A percentile compares a stretch with the other conserved stretches of the same genome.
These are phyloP conservation scores for Tupaia chinensis DNA, from an alignment of 2,113 vertebrate species.

Conservation along the genomic window DNA sequence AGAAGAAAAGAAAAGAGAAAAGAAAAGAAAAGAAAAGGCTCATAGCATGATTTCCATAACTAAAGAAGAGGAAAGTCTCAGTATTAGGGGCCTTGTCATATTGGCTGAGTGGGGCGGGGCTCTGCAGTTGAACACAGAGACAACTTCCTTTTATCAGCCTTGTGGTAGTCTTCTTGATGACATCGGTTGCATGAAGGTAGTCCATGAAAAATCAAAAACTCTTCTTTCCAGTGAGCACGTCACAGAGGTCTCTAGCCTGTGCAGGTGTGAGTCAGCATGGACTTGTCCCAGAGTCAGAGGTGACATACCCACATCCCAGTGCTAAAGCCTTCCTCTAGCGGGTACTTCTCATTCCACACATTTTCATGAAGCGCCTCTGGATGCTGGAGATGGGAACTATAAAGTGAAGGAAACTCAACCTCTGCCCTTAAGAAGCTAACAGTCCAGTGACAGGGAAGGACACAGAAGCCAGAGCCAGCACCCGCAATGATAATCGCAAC, in stretches of 20 bases:
- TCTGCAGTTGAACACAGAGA: neutral
- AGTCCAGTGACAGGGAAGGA: neutral
- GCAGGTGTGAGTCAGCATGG: neutral
- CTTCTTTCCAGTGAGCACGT: neutral
- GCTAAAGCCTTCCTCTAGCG: neutral
- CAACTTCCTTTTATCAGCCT: neutral
- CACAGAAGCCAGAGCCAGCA: neutral
- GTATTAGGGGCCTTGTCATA: rapidly evolving
- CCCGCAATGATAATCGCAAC: neutral
- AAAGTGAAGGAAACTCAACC: neutral
- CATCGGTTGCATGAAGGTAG: neutral
- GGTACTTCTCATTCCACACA: neutral
- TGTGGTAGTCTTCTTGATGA: neutral
- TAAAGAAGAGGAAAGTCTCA: neutral
- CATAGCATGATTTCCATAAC: neutral
- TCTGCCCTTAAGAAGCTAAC: neutral
- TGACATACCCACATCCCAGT: neutral
- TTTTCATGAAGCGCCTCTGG: neutral
- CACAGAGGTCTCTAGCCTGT: neutral
- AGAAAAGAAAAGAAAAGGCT: neutral
- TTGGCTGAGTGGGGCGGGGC: neutral
- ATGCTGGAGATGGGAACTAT: neutral
- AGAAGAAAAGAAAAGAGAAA: too few species aligned
- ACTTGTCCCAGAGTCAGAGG: neutral
- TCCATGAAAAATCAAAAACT: neutral